Conservation (phyloP, 1,140 invertebrate genomes). For the Platyscapa corneri region DNA sequence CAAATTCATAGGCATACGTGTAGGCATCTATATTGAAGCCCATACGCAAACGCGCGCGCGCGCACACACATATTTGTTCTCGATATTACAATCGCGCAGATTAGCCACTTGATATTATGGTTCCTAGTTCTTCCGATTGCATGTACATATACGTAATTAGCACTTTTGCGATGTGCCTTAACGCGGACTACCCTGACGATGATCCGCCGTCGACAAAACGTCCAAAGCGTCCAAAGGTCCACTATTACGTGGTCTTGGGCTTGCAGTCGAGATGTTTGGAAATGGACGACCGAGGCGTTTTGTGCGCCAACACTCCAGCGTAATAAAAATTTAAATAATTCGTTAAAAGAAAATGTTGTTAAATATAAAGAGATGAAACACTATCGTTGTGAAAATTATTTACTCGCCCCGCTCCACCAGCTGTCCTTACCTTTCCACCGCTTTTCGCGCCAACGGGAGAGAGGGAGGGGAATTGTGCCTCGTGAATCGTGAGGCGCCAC, state of each 20-base stretch:
- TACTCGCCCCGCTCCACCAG: no score
- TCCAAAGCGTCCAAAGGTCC: no score
- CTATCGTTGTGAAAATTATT: no score
- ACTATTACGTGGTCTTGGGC: neutral
- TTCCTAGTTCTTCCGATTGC: neutral
- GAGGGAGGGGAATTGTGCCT: no score
- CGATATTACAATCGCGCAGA: neutral
- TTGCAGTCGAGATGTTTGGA: neutral
- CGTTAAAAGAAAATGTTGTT: neutral
- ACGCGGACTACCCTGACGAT: neutral
- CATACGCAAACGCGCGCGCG: neutral
- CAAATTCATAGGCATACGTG: neutral
- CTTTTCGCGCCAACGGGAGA: no score
- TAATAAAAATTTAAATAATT: neutral
- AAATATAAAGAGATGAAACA: neutral
- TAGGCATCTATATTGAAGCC: no score
- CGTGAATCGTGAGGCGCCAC: no score
- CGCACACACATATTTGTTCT: neutral
- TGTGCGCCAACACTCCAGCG: neutral
- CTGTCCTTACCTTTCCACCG: no score
- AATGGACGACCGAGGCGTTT: neutral
- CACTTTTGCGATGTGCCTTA: neutral
- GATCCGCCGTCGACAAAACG: neutral
- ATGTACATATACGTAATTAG: conserved; percentile 5
- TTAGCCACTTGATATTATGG: neutral